Evolutionary conservation across 2,797 vertebrate species (phyloP).

Genomic region (Gymnocypris eckloni): DNA sequence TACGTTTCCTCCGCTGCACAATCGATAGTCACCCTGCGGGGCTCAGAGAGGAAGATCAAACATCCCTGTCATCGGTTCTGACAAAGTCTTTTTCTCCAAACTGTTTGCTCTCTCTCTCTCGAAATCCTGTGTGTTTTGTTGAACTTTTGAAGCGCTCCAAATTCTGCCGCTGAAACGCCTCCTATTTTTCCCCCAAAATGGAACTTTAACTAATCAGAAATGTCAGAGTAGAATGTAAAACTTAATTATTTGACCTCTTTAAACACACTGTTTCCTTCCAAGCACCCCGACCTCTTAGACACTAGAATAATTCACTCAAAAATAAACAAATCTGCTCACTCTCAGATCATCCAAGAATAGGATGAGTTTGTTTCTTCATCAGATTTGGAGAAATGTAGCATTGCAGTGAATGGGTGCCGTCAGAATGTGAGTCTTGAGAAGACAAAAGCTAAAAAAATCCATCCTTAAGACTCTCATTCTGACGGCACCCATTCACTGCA

Average conservation of each 20-base stretch:
- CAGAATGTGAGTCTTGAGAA: not conserved
- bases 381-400: not conserved
- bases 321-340: not conserved
- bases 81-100: conserved; percentile 54
- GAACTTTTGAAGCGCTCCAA: conserved; percentile 54
- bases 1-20: conserved; percentile 51
- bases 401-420: not conserved
- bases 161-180: conserved; percentile 15
- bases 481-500: not conserved
- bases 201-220: conserved; percentile 45
- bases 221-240: conserved; percentile 47
- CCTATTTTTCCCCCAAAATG: conserved; percentile 6
- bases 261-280: not conserved
- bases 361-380: not conserved
- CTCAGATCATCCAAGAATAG: not conserved
- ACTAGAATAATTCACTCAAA: not conserved
- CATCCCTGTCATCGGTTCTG: conserved; percentile 59
- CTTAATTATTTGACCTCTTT: conserved; percentile 40
- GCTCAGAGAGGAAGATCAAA: conserved; percentile 60
- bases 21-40: conserved; percentile 63
- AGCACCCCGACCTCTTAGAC: not conserved
- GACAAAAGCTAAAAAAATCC: not conserved
- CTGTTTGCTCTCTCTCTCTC: conserved; percentile 37
- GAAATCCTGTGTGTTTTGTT: conserved; percentile 52
- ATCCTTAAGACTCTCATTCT: not conserved